Conservation (phyloP, 1,140 invertebrate genomes). For the Brachystomella parvula region DNA sequence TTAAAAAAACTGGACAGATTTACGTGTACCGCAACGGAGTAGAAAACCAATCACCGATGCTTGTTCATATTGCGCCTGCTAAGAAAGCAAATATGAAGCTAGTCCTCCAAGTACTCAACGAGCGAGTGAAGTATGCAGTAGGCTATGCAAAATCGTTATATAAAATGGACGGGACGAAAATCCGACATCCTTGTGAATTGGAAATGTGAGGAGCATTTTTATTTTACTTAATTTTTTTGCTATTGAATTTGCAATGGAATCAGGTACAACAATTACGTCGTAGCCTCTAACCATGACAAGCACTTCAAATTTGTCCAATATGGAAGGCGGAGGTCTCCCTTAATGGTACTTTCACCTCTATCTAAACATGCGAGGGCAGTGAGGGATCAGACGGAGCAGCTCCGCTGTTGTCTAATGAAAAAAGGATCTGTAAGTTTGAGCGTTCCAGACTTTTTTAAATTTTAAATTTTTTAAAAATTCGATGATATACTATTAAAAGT, state of each 20-base stretch:
- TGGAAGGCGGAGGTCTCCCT: conserved; percentile 25
- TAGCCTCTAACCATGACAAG: conserved; percentile 32
- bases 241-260: conserved; percentile 13
- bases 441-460: too few relatives aligned
- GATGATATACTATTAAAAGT: too few relatives aligned
- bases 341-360: conserved; percentile 11
- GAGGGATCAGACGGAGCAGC: background rate
- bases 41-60: conserved; percentile 7
- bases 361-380: conserved; percentile 6
- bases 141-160: conserved; percentile 34
- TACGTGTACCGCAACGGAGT: conserved; percentile 8
- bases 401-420: background rate
- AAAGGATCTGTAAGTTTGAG: background rate
- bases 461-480: too few relatives aligned
- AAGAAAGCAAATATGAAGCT: conserved; percentile 33
- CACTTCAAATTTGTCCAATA: conserved; percentile 33
- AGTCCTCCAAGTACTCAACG: conserved; percentile 31
- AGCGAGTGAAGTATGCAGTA: conserved; percentile 29
- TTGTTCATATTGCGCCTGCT: conserved; percentile 32
- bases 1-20: too few relatives aligned
- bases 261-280: conserved; percentile 38
- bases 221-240: too few relatives aligned
- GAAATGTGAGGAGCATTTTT: too few relatives aligned
- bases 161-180: conserved; percentile 33
- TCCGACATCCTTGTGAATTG: conserved; percentile 23